phyloP scores from a whole-genome alignment of 2,888 invertebrate genomes.

The Apamea crenata region DNA sequence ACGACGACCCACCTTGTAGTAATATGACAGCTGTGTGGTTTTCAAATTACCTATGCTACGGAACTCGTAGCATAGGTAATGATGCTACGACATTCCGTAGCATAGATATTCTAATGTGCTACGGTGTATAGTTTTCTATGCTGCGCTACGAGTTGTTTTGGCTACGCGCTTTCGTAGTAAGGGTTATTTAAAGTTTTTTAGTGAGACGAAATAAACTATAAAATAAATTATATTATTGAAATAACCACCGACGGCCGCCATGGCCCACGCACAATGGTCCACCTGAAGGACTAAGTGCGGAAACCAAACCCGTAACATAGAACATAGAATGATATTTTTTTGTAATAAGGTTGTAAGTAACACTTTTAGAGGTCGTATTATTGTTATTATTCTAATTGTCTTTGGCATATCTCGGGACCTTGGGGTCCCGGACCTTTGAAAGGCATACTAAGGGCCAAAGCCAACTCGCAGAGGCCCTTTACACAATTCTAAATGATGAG shows the following conservation, averaged over 20 bases:
- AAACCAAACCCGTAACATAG: too few relatives aligned
- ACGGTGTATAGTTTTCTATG: slow-evolving; percentile 23
- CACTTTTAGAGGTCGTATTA: not conserved
- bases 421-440: too few relatives aligned
- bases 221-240: not conserved
- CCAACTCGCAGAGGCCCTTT: too few relatives aligned
- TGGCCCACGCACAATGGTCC: too few relatives aligned
- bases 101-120: slow-evolving; percentile 43
- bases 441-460: too few relatives aligned
- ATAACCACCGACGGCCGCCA: too few relatives aligned
- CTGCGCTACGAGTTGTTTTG: slow-evolving; percentile 10
- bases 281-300: too few relatives aligned
- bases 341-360: not conserved
- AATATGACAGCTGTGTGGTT: slow-evolving; percentile 69
- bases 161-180: slow-evolving; percentile 17
- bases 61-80: slow-evolving; percentile 54
- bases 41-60: slow-evolving; percentile 66
- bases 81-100: slow-evolving; percentile 55
- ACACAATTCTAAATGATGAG: too few relatives aligned
- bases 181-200: not conserved
- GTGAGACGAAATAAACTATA: not conserved
- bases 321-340: not conserved
- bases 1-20: slow-evolving; percentile 62
- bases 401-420: too few relatives aligned
- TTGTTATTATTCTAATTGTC: not conserved